phyloP scores from a whole-genome alignment of 1,140 invertebrate genomes.

The Pteromalus puparum region DNA sequence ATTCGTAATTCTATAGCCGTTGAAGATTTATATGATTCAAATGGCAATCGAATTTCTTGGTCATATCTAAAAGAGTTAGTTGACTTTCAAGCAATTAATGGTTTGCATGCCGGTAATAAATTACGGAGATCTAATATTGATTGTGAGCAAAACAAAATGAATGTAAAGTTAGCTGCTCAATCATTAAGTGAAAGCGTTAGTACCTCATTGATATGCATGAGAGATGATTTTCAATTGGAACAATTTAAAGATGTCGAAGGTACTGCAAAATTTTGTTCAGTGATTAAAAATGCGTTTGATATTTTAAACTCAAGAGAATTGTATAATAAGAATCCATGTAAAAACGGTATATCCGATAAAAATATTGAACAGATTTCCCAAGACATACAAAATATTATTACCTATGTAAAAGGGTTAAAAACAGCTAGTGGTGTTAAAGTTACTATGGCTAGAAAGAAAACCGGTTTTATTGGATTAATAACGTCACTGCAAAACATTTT shows the following conservation, averaged over 20 bases:
- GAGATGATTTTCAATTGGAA: no score
- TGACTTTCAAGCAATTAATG: constrained; percentile 56
- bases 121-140: no score
- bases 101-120: no score
- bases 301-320: constrained; percentile 55
- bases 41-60: constrained; percentile 49
- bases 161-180: no score
- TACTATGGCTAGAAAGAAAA: constrained; percentile 51
- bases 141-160: no score
- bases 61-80: constrained; percentile 58
- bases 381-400: constrained; percentile 26
- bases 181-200: constrained; percentile 7
- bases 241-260: constrained; percentile 42
- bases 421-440: constrained; percentile 28
- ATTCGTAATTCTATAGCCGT: constrained; percentile 56
- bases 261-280: constrained; percentile 25
- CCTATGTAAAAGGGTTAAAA: constrained; percentile 33
- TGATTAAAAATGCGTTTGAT: constrained; percentile 56
- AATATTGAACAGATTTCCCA: constrained; percentile 41
- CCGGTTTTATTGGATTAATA: constrained; percentile 58
- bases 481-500: constrained; percentile 52
- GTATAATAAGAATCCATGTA: constrained; percentile 33
- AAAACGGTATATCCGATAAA: constrained; percentile 37
- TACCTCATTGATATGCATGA: no score
- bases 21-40: no score